Evolutionary conservation across 2,797 vertebrate genomes (phyloP).

Genomic region (Furcifer pardalis): DNA sequence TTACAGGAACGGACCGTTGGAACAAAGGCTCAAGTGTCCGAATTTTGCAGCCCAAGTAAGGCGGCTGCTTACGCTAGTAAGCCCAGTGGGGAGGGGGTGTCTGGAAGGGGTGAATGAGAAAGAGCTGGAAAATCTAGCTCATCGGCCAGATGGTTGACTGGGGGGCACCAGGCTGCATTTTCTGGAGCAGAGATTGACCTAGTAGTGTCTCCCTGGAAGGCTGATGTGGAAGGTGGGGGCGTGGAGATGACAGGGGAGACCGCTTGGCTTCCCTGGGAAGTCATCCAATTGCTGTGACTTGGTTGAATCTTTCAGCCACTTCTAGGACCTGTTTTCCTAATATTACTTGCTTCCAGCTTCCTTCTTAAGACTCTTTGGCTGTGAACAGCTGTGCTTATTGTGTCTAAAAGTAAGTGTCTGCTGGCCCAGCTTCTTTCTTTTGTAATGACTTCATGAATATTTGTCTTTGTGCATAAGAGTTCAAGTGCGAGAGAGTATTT

Average conservation of each 20-base stretch:
- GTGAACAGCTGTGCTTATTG: background rate
- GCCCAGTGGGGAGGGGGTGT: conserved; percentile 16
- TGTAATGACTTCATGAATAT: too few species aligned
- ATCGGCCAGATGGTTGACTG: conserved; percentile 16
- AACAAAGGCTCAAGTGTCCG: conserved; percentile 24
- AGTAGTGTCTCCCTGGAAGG: background rate
- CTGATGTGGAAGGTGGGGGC: fast-evolving
- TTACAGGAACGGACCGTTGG: background rate
- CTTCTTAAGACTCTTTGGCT: background rate
- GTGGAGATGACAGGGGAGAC: background rate
- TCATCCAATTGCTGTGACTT: background rate
- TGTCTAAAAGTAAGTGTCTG: background rate
- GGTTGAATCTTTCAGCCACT: background rate
- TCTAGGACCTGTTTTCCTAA: background rate
- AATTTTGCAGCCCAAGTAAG: background rate
- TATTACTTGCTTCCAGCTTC: background rate
- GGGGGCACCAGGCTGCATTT: conserved; percentile 14
- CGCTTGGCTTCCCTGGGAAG: background rate
- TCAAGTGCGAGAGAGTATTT: background rate
- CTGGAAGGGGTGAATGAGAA: background rate
- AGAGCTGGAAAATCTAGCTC: conserved; percentile 33
- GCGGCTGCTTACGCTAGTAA: conserved; percentile 11
- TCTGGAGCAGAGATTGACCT: background rate
- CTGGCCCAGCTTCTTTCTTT: background rate
- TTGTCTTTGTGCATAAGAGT: background rate